Evolutionary conservation across 2,113 vertebrate genomes (phyloP).

Genomic region (Loxodonta africana): DNA sequence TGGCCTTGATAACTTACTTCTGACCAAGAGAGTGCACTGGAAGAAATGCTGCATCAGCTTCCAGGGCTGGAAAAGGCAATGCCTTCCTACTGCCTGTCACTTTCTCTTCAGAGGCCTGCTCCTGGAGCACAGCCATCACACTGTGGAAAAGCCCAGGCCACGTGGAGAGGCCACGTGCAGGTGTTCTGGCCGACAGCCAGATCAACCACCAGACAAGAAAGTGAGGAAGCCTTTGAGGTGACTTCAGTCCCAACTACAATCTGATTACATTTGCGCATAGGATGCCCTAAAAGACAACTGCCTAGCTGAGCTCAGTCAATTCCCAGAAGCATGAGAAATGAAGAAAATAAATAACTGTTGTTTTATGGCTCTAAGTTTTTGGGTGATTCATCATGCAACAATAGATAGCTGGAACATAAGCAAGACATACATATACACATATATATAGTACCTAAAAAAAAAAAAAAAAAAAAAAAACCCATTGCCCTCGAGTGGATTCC

Average conservation of each 20-base stretch:
- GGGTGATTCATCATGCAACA: neutral
- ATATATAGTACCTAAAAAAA: neutral
- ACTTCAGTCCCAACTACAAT: neutral
- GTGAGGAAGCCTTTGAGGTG: neutral
- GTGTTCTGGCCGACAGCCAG: neutral
- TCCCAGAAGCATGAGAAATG: neutral
- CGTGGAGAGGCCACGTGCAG: neutral
- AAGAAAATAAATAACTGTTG: neutral
- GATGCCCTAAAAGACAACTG: neutral
- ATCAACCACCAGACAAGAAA: fast-evolving
- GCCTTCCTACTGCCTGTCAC: neutral
- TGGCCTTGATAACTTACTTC: neutral
- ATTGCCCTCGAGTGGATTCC: too few relatives aligned
- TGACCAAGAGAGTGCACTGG: fast-evolving
- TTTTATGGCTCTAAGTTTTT: neutral
- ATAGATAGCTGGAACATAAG: neutral
- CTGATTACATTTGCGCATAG: neutral
- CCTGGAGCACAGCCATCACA: neutral
- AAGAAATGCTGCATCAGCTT: neutral
- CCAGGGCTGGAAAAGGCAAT: neutral
- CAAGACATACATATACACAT: neutral
- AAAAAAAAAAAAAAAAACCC: too few relatives aligned
- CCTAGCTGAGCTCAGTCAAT: neutral
- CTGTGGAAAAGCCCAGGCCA: neutral
- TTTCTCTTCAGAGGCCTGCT: neutral